Conservation (phyloP, 2,113 vertebrate genomes). For the Craseonycteris thonglongyai region DNA sequence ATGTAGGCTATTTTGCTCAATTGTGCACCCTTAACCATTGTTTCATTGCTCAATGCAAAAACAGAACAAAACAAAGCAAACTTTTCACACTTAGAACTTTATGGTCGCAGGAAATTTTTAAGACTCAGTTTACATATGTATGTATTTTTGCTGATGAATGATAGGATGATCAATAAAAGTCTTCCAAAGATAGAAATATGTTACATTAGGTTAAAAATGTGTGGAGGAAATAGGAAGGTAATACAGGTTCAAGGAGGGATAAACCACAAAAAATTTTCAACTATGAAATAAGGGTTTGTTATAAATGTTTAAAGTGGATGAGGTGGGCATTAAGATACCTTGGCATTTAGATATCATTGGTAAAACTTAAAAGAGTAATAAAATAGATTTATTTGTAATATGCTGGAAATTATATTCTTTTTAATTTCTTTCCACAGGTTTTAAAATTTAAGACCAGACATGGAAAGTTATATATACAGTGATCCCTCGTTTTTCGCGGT, state of each 20-base stretch:
- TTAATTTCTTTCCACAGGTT: background rate
- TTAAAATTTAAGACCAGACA: background rate
- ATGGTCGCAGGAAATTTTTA: background rate
- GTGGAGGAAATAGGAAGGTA: background rate
- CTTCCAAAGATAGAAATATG: background rate
- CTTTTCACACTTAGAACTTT: background rate
- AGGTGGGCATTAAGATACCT: background rate
- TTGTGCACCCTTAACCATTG: background rate
- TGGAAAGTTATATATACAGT: no score
- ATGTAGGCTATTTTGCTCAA: background rate
- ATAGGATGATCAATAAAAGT: background rate
- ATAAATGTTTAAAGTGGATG: background rate
- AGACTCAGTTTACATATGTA: background rate
- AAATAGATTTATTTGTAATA: background rate
- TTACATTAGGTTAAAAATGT: background rate
- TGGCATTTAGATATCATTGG: background rate
- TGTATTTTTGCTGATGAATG: background rate
- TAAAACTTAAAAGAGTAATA: background rate
- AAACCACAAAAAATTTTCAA: background rate
- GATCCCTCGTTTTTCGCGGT: no score
- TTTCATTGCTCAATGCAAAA: background rate
- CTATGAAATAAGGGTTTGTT: background rate
- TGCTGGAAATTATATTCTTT: background rate
- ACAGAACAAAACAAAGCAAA: no score
- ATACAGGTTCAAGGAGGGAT: background rate